These are phyloP conservation scores for Calephelis nemesis DNA, from an alignment of 1,140 invertebrate species.

Conservation along the genomic window DNA sequence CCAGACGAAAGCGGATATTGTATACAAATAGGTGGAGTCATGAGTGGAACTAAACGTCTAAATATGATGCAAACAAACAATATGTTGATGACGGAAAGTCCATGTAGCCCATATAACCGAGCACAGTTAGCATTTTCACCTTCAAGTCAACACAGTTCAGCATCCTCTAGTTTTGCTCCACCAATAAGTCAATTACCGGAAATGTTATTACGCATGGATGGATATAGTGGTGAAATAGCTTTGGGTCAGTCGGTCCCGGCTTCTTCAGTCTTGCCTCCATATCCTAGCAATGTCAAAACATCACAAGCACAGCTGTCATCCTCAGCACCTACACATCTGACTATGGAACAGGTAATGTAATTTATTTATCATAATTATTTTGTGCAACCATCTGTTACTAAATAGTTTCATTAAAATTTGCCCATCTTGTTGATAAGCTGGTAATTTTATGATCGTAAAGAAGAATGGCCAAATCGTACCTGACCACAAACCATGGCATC, in stretches of 20 bases:
- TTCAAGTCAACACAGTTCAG: slow-evolving; percentile 79
- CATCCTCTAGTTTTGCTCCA: slow-evolving; percentile 80
- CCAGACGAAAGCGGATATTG: slow-evolving; percentile 83
- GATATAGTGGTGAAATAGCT: slow-evolving; percentile 72
- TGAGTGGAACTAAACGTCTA: slow-evolving; percentile 65
- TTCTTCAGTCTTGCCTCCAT: slow-evolving; percentile 70
- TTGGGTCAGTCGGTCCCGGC: slow-evolving; percentile 82
- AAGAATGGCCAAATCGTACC: too few relatives aligned
- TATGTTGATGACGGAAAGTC: slow-evolving; percentile 65
- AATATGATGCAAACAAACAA: slow-evolving; percentile 71
- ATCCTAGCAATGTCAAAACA: slow-evolving; percentile 67
- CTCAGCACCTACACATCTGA: slow-evolving; percentile 90
- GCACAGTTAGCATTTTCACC: slow-evolving; percentile 80
- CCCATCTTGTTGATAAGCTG: too few relatives aligned
- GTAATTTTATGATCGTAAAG: too few relatives aligned
- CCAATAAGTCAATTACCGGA: slow-evolving; percentile 82
- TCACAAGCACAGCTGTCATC: slow-evolving; percentile 86
- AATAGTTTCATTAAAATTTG: too few relatives aligned
- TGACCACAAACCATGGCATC: too few relatives aligned
- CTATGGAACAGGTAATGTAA: slow-evolving; percentile 80
- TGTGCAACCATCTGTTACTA: neutral
- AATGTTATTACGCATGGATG: slow-evolving; percentile 82
- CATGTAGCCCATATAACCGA: slow-evolving; percentile 67
- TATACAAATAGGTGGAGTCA: slow-evolving; percentile 71
- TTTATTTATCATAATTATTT: neutral